phyloP scores from a whole-genome alignment of 2,113 vertebrate genomes.

The Boleophthalmus pectinirostris region DNA sequence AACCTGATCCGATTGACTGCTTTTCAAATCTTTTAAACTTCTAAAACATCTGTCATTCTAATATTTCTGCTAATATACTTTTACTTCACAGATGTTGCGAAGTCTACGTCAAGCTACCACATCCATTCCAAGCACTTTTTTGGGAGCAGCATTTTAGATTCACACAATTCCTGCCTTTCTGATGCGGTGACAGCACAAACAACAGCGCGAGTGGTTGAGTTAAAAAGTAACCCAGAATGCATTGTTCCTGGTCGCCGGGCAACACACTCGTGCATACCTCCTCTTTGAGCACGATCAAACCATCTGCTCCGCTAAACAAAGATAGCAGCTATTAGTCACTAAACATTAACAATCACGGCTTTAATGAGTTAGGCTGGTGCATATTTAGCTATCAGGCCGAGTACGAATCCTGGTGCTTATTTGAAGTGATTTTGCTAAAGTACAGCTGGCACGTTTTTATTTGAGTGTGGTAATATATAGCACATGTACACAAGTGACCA shows the following conservation, averaged over 20 bases:
- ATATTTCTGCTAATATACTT: neutral
- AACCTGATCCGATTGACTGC: neutral
- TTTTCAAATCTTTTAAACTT: too few relatives aligned
- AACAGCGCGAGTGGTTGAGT: neutral
- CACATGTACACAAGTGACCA: conserved; percentile 37
- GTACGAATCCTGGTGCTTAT: conserved; percentile 22
- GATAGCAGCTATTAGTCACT: conserved; percentile 13
- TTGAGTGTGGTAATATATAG: conserved; percentile 16
- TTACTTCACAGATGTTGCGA: too few relatives aligned
- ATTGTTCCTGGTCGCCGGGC: conserved; percentile 1
- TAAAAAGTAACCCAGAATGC: conserved; percentile 9
- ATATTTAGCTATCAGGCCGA: conserved; percentile 2
- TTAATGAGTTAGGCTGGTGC: conserved; percentile 5
- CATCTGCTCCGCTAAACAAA: conserved; percentile 12
- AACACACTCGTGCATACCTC: conserved; percentile 4
- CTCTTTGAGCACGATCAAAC: neutral
- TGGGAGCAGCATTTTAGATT: neutral
- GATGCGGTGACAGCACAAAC: neutral
- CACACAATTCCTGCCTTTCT: neutral
- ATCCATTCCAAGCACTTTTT: neutral
- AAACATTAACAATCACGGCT: conserved; percentile 20
- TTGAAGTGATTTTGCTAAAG: conserved; percentile 6
- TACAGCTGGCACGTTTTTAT: conserved; percentile 14
- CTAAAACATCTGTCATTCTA: neutral
- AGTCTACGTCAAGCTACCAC: too few relatives aligned